A percentile compares a stretch with the other conserved stretches of the same genome.
Evolutionary conservation across 1,140 invertebrate species (phyloP).

Genomic region (Neodiprion fabricii): DNA sequence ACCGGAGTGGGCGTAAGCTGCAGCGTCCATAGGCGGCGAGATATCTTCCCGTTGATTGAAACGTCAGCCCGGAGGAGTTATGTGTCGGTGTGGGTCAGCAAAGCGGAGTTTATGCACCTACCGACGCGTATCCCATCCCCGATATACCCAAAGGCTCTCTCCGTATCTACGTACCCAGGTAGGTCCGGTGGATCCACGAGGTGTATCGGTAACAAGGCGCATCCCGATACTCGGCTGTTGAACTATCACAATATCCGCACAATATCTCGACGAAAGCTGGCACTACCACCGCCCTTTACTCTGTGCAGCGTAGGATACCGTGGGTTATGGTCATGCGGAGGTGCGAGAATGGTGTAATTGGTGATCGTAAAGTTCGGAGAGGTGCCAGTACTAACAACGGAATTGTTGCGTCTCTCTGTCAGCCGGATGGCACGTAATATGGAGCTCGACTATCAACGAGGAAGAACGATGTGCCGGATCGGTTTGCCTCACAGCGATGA

Average conservation of each 20-base stretch:
- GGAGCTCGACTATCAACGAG: slow-evolving; percentile 35
- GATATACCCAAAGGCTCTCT: slow-evolving; percentile 8
- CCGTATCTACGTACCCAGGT: slow-evolving; percentile 15
- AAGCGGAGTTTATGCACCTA: slow-evolving; percentile 9
- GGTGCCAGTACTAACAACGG: slow-evolving; percentile 45
- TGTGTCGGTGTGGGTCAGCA: slow-evolving; percentile 26
- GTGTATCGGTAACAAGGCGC: background rate
- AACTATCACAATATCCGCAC: background rate
- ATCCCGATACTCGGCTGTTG: background rate
- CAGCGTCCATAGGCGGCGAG: no score
- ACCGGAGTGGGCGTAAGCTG: no score
- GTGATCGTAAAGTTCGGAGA: slow-evolving; percentile 49
- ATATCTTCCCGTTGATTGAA: slow-evolving; percentile 43
- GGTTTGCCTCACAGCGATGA: no score
- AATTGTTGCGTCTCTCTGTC: slow-evolving; percentile 38
- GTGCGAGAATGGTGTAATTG: slow-evolving; percentile 39
- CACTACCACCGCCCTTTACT: background rate
- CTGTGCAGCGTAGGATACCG: background rate
- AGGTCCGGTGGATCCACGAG: background rate
- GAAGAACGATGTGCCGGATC: no score
- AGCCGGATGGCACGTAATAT: background rate
- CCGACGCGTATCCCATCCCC: slow-evolving; percentile 9
- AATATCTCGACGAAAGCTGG: background rate
- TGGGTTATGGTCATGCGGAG: background rate
- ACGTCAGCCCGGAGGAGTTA: slow-evolving; percentile 48